These are phyloP conservation scores for Zootoca vivipara DNA, from an alignment of 2,113 vertebrate species.

Conservation along the genomic window DNA sequence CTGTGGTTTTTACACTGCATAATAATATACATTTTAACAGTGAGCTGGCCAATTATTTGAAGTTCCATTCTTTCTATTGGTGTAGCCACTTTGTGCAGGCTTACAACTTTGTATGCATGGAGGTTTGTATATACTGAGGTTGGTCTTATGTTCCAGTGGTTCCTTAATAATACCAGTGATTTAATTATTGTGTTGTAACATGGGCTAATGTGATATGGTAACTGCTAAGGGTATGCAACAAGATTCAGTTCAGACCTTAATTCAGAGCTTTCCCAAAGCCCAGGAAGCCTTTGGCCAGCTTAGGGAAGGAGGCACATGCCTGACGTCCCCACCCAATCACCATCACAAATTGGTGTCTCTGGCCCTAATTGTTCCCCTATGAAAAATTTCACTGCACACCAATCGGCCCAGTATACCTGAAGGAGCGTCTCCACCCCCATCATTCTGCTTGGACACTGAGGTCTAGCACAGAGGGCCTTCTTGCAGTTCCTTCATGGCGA, in stretches of 20 bases:
- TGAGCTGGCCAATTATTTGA: constrained; percentile 53
- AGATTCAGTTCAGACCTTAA: background rate
- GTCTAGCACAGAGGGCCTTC: no score
- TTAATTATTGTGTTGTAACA: background rate
- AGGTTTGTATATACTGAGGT: constrained; percentile 18
- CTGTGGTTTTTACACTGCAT: constrained; percentile 64
- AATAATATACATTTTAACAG: constrained; percentile 61
- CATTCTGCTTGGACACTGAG: no score
- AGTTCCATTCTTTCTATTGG: constrained; percentile 50
- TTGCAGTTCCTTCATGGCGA: no score
- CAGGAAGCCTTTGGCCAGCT: no score
- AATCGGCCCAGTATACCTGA: no score
- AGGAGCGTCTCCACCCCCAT: no score
- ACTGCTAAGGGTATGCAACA: background rate
- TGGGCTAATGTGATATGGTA: background rate
- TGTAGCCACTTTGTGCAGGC: constrained; percentile 51
- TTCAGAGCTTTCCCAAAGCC: no score
- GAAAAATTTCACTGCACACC: no score
- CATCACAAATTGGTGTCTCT: no score
- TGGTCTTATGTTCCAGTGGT: background rate
- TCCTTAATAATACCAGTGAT: background rate
- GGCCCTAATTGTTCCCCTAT: no score
- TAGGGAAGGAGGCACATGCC: no score
- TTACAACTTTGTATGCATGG: constrained; percentile 34
- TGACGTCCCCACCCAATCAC: no score